Conservation (phyloP, 2,797 vertebrate species). For the Clarias platycephalus region DNA sequence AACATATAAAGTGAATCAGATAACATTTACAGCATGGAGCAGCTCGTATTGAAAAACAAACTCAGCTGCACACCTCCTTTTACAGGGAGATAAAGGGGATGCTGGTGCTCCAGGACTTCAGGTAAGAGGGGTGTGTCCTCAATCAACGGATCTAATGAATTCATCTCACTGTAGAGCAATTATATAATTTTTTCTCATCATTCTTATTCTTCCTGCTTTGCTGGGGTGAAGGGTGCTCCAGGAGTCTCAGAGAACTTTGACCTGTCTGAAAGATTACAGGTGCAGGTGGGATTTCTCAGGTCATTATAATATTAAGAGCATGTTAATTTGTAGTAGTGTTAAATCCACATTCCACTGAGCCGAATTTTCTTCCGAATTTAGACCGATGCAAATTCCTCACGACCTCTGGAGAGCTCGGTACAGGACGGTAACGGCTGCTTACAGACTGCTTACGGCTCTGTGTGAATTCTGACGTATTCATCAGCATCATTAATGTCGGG, state of each 20-base stretch:
- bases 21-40: background rate
- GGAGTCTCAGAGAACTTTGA: constrained; percentile 85
- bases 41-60: background rate
- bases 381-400: too few relatives aligned
- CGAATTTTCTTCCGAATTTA: too few relatives aligned
- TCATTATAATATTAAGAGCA: background rate
- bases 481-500: too few relatives aligned
- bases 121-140: constrained; percentile 43
- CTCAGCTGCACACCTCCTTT: constrained; percentile 15
- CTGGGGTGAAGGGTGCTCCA: constrained; percentile 81
- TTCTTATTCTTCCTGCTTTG: constrained; percentile 60
- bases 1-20: background rate
- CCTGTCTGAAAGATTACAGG: constrained; percentile 85
- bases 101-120: constrained; percentile 69
- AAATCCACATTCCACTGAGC: too few relatives aligned
- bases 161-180: background rate
- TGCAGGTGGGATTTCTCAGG: constrained; percentile 75
- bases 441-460: too few relatives aligned
- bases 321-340: background rate
- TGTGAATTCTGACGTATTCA: too few relatives aligned
- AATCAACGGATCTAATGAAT: background rate
- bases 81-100: constrained; percentile 76
- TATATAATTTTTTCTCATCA: background rate
- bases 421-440: too few relatives aligned
- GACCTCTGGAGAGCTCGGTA: too few relatives aligned